Percentiles rank a stretch among this genome's conserved stretches.
Conservation (phyloP, 2,113 vertebrate genomes). For the Amphilophus citrinellus region DNA sequence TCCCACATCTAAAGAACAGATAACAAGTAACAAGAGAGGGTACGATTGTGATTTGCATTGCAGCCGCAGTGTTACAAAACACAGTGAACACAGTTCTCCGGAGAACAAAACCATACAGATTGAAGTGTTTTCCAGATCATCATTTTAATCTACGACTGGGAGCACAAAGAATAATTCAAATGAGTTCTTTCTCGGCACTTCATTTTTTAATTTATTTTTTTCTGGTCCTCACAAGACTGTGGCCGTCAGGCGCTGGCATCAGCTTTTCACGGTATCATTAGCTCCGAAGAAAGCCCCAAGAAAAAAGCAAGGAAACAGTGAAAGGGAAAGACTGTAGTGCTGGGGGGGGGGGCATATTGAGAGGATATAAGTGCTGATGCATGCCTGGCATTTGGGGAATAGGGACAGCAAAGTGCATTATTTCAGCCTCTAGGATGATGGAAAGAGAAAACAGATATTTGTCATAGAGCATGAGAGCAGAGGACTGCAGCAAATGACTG, state of each 20-base stretch:
- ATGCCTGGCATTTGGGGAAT: slow-evolving; percentile 55
- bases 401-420: slow-evolving; percentile 56
- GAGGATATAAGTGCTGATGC: slow-evolving; percentile 63
- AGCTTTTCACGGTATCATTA: slow-evolving; percentile 58
- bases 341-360: background rate
- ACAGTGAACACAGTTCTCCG: slow-evolving; percentile 39
- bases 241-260: slow-evolving; percentile 30
- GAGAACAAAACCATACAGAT: slow-evolving; percentile 43
- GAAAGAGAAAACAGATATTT: slow-evolving; percentile 70
- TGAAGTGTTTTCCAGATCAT: slow-evolving; percentile 48
- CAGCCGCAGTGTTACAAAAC: slow-evolving; percentile 32
- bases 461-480: slow-evolving; percentile 52
- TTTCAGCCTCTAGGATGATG: slow-evolving; percentile 61
- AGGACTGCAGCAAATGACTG: slow-evolving; percentile 46
- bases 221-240: slow-evolving; percentile 14
- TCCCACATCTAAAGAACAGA: slow-evolving; percentile 62
- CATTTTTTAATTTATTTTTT: slow-evolving; percentile 2
- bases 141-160: slow-evolving; percentile 54
- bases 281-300: slow-evolving; percentile 47
- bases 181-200: slow-evolving; percentile 22
- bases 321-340: slow-evolving; percentile 1
- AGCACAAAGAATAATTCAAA: slow-evolving; percentile 52
- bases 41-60: slow-evolving; percentile 60
- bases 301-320: slow-evolving; percentile 7
- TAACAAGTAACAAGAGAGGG: slow-evolving; percentile 59